Evolutionary conservation across 2,888 invertebrate genomes (phyloP), one percentile per base, ranked within the genome.

Genomic region (Drosophila putrida): DNA sequence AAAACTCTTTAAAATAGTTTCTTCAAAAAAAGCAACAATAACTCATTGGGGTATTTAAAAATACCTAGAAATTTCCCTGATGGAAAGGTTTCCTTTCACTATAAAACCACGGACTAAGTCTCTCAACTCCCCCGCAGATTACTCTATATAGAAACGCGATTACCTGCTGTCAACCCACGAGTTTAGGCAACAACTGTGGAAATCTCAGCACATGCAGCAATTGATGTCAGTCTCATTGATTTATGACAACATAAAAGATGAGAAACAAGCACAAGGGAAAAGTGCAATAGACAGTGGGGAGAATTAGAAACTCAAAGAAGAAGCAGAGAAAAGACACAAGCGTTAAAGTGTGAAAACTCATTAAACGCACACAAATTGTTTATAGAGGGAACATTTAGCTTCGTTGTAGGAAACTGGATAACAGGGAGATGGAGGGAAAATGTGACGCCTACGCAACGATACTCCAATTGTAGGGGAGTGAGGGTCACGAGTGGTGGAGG

Each of bases 291-390:
- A 39, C 15, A 36, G 20, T 0, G 15, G 25, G 25, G 31, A 27
- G 46, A 60, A 62, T 65, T 55, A 43, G 71, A 60, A 67, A 68
- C 53, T 58, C 58, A 47, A 71, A 66, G 9, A n/a, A 46, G 11
- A 44, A n/a, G 54, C 31, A 54, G 31, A 31, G 11, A 53, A 61
- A 46, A 55, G 43, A 64, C 67, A 68, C 46, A 25, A 59, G 81
- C 81, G 85, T 69, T 82, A 80, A 82, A 73, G 86, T 82, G 82
- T 85, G 85, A 85, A 82, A 82, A 85, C 80, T 82, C 82, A 82
- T 82, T 82, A 85, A 82, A 85, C 44, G 77, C 75, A 66, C 80
- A 78, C 82, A 82, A 82, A 78, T 82, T 82, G 85, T 82, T 82
- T 82, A 85, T 78, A 64, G 71, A 53, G 46, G 49, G 44, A 66